phyloP scores from a whole-genome alignment of 2,888 invertebrate genomes.

The Pherbina coryleti region DNA sequence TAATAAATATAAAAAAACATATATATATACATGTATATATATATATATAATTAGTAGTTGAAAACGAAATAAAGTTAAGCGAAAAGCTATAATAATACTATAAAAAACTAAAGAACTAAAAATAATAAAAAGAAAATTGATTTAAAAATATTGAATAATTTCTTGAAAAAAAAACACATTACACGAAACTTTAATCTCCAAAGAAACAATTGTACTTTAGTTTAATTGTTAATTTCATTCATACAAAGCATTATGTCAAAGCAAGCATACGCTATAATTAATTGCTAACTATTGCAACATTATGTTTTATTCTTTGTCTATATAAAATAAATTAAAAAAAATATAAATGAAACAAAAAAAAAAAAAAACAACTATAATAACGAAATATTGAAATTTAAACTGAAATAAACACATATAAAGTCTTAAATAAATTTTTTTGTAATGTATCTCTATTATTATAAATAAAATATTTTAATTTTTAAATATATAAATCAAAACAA shows the following conservation, averaged over 20 bases:
- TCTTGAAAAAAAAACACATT: conserved; percentile 5
- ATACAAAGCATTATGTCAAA: conserved; percentile 24
- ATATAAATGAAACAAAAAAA: not conserved
- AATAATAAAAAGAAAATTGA: conserved; percentile 7
- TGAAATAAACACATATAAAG: conserved; percentile 30
- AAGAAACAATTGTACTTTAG: conserved; percentile 37
- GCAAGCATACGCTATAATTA: not conserved
- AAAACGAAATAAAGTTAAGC: not conserved
- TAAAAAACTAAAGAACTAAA: conserved; percentile 3
- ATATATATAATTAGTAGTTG: conserved; percentile 13
- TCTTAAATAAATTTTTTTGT: conserved; percentile 40
- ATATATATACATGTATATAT: too few species aligned
- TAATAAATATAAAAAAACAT: not conserved
- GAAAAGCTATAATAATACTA: conserved; percentile 12
- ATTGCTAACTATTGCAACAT: conserved; percentile 20
- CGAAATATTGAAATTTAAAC: conserved; percentile 33
- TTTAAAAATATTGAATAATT: not conserved
- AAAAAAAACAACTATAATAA: conserved; percentile 18
- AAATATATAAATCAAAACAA: conserved; percentile 49
- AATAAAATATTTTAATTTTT: conserved; percentile 37
- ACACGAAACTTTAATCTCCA: conserved; percentile 33
- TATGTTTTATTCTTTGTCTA: conserved; percentile 31
- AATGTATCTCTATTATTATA: conserved; percentile 35
- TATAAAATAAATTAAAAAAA: not conserved
- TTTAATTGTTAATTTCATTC: conserved; percentile 36